phyloP scores from a whole-genome alignment of 2,797 vertebrate species.

The Oophaga sylvatica region DNA sequence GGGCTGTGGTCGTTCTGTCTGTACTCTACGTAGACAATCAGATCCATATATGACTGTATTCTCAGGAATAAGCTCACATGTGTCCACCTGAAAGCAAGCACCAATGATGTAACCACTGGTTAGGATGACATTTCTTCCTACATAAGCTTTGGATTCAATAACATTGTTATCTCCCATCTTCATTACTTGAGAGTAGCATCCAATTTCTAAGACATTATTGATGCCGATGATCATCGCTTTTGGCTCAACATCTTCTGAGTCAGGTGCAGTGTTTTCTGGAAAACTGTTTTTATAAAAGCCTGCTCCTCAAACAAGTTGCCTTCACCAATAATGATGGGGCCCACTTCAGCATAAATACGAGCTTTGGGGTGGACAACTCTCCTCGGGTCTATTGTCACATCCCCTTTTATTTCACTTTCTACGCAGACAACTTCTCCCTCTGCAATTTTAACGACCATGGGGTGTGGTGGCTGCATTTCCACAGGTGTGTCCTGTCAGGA shows the following conservation, averaged over 20 bases:
- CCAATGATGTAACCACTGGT: constrained; percentile 92
- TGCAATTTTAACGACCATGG: constrained; percentile 86
- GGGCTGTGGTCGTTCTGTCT: constrained; percentile 88
- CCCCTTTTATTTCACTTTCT: constrained; percentile 93
- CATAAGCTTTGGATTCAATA: constrained; percentile 74
- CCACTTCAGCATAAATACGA: constrained; percentile 91
- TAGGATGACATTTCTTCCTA: constrained; percentile 89
- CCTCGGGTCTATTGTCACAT: constrained; percentile 93
- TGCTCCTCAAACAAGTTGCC: constrained; percentile 96
- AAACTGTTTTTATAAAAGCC: constrained; percentile 86
- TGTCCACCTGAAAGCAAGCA: constrained; percentile 89
- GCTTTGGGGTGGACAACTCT: constrained; percentile 96
- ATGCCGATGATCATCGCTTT: too few relatives aligned
- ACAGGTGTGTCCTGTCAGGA: too few relatives aligned
- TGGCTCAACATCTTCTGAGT: too few relatives aligned
- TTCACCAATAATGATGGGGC: constrained; percentile 92
- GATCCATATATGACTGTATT: constrained; percentile 92
- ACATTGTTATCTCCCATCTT: too few relatives aligned
- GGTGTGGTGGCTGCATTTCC: too few relatives aligned
- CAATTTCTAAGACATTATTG: too few relatives aligned
- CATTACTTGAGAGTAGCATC: too few relatives aligned
- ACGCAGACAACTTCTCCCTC: constrained; percentile 94
- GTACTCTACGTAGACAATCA: constrained; percentile 85
- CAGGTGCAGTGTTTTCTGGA: too few relatives aligned
- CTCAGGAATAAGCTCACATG: constrained; percentile 88